Base-by-base conservation (phyloP, 1,140 invertebrate genomes). In the Anagrus nilaparvatae region DNA sequence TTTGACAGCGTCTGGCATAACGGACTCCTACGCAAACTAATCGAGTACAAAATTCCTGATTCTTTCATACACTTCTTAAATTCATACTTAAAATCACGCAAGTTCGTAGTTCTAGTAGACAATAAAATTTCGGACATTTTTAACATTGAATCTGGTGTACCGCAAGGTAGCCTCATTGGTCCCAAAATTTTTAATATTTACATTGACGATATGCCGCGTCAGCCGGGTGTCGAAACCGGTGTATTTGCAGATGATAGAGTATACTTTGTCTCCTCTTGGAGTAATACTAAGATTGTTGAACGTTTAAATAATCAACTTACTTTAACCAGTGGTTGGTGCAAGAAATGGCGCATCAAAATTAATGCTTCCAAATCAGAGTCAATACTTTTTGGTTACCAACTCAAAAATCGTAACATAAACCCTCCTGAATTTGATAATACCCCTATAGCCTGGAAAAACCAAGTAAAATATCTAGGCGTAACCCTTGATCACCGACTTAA, bases 191-290 rank as follows among this genome's bases (percentile, higher is more conserved):
- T 49, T 20, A 35, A 14, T n/a, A 3, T 43, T 20, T 47, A 42
- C 18, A 49, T 49, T 5, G 24, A 49, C 14, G 48, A 46, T 28
- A 49, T 49, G 7, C 48, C 48, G 2, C 4, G 9, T n/a, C 9
- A 10, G 4, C 0, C 3, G 3, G 14, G 43, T 7, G 34, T 39
- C 9, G 39, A 39, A 2, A 32, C 47, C 17, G 38, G 43, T 17
- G 12, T 49, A 19, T 50, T 34, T 21, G 48, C 44, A 4, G 48
- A 50, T 17, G 44, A 50, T n/a, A 47, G 40, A n/a, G 43, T 40
- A 2, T 6, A 30, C 5, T 29, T 6, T 12, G 13, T 19, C 3
- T n/a, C 28, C 6, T 31, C 38, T 2, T 17, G 5, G 28, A 21
- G 18, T 5, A 23, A 23, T n/a, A 4, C 12, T 20, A 21, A 14